Percentiles rank a stretch among this genome's conserved stretches.
phyloP scores from a whole-genome alignment of 2,113 vertebrate species.

The Seriola aureovittata region DNA sequence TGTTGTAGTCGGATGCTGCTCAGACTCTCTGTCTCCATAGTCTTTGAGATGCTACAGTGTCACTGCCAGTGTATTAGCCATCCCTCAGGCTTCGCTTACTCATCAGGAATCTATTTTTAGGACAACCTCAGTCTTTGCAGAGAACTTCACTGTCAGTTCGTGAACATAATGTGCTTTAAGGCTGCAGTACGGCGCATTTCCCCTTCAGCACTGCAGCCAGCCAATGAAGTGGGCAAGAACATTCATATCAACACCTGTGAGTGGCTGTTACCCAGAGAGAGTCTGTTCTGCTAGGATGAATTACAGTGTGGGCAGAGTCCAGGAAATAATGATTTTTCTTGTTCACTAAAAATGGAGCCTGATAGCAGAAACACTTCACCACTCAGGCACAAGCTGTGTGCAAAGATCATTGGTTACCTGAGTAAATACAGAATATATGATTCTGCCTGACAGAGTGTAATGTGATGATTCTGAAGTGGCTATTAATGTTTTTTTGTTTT shows the following conservation, averaged over 20 bases:
- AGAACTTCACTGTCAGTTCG: not conserved
- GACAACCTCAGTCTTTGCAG: not conserved
- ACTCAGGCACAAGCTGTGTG: not conserved
- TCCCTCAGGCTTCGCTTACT: not conserved
- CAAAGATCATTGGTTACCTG: not conserved
- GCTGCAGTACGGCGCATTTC: not conserved
- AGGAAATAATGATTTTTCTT: conserved; percentile 16
- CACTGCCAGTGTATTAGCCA: not conserved
- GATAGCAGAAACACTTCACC: not conserved
- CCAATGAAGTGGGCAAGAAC: not conserved
- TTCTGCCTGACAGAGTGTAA: too few relatives aligned
- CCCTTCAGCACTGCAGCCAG: not conserved
- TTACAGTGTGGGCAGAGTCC: not conserved
- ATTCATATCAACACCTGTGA: conserved; percentile 6
- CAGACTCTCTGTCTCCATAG: not conserved
- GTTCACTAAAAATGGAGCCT: not conserved
- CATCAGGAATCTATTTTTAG: conserved; percentile 15
- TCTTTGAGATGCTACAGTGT: not conserved
- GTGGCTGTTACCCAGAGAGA: conserved; percentile 5
- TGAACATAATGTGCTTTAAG: not conserved
- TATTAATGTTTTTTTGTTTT: too few relatives aligned
- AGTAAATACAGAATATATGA: too few relatives aligned
- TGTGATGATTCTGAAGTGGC: too few relatives aligned
- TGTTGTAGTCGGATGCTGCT: not conserved
- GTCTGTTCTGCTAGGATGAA: not conserved